phyloP scores from a whole-genome alignment of 2,113 vertebrate species.

The Lethenteron camtschaticum region DNA sequence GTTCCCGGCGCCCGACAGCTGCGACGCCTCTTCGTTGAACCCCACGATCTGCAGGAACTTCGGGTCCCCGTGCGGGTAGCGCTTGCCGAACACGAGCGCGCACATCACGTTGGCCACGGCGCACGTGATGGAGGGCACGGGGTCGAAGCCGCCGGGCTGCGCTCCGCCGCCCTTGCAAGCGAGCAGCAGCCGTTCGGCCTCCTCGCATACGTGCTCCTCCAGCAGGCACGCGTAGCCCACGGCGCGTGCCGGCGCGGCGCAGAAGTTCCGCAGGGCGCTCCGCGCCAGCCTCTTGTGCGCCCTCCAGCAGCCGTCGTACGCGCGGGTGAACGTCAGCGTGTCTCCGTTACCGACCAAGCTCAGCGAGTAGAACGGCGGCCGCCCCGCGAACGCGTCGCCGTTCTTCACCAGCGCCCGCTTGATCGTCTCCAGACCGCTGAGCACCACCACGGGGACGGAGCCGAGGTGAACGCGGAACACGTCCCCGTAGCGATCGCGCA shows the following conservation, averaged over 20 bases:
- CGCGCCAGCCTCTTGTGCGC: slow-evolving; percentile 32
- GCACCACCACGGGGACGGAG: slow-evolving; percentile 41
- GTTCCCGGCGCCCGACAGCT: slow-evolving; percentile 25
- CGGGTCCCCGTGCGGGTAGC: slow-evolving; percentile 33
- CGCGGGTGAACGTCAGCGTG: slow-evolving; percentile 35
- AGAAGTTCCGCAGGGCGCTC: slow-evolving; percentile 36
- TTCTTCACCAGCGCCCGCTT: slow-evolving; percentile 49
- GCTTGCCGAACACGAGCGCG: slow-evolving; percentile 49
- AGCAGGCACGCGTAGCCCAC: slow-evolving; percentile 23
- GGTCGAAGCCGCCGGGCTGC: slow-evolving; percentile 31
- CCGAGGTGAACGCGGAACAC: slow-evolving; percentile 53
- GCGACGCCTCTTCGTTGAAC: slow-evolving; percentile 29
- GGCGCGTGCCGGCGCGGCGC: slow-evolving; percentile 14
- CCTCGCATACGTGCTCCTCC: slow-evolving; percentile 40
- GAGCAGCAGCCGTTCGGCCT: slow-evolving; percentile 26
- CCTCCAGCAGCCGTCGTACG: slow-evolving; percentile 26
- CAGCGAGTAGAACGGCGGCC: slow-evolving; percentile 42
- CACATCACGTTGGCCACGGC: slow-evolving; percentile 60
- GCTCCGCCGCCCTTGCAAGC: slow-evolving; percentile 26
- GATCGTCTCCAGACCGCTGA: slow-evolving; percentile 38
- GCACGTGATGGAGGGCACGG: slow-evolving; percentile 36
- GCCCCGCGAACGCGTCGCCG: slow-evolving; percentile 51
- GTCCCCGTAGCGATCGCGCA: slow-evolving; percentile 41
- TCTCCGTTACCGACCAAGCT: slow-evolving; percentile 20
- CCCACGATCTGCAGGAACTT: slow-evolving; percentile 37